These are phyloP conservation scores for Stomatorhinus walkeri DNA, from an alignment of 2,797 vertebrate genomes.

Conservation along the genomic window DNA sequence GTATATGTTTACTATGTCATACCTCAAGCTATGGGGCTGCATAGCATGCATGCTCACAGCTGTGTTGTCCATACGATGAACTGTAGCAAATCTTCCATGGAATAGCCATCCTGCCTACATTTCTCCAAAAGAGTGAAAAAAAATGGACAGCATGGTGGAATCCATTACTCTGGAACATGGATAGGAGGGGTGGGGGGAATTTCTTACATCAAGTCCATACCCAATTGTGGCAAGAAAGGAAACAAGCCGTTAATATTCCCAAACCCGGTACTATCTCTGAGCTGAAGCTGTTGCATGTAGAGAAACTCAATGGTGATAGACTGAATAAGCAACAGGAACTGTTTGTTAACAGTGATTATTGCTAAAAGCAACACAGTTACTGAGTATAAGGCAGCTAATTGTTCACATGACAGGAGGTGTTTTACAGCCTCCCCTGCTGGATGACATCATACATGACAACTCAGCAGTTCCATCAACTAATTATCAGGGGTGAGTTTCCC, in stretches of 20 bases:
- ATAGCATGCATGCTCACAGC: neutral
- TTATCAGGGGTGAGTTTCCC: neutral
- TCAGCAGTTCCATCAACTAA: neutral
- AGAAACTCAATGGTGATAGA: neutral
- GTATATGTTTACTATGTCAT: neutral
- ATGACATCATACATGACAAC: neutral
- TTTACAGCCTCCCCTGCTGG: neutral
- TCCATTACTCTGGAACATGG: neutral
- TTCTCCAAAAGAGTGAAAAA: neutral
- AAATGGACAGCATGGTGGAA: neutral
- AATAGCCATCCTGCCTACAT: neutral
- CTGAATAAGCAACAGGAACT: neutral
- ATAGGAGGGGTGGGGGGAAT: neutral
- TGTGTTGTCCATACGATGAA: neutral
- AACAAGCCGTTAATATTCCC: neutral
- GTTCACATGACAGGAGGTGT: neutral
- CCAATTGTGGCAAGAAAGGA: neutral
- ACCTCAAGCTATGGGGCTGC: neutral
- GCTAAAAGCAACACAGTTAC: neutral
- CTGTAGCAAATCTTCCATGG: neutral
- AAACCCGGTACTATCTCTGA: neutral
- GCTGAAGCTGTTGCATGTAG: neutral
- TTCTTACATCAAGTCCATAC: neutral
- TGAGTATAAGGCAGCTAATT: neutral
- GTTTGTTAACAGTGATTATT: neutral